phyloP scores from a whole-genome alignment of 2,888 invertebrate genomes.

The Ptychoptera albimana region DNA sequence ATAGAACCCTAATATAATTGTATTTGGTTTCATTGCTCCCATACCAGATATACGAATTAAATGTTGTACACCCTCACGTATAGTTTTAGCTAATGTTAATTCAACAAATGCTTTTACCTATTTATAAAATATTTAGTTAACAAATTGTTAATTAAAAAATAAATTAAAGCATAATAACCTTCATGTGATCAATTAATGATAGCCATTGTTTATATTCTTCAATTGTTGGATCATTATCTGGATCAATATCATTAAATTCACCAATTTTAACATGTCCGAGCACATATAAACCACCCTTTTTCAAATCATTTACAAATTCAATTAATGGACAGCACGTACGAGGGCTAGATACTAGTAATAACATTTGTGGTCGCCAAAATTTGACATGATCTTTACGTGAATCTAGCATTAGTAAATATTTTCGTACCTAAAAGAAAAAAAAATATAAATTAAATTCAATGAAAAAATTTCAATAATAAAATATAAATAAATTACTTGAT shows the following conservation, averaged over 20 bases:
- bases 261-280: slow-evolving; percentile 70
- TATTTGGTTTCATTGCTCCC: slow-evolving; percentile 99
- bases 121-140: too few relatives aligned
- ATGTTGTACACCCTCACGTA: slow-evolving; percentile 85
- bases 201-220: slow-evolving; percentile 82
- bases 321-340: slow-evolving; percentile 81
- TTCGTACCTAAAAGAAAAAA: slow-evolving; percentile 39
- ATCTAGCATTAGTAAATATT: slow-evolving; percentile 89
- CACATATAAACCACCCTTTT: slow-evolving; percentile 83
- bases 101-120: slow-evolving; percentile 93
- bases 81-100: slow-evolving; percentile 68
- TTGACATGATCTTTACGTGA: slow-evolving; percentile 96
- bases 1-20: slow-evolving; percentile 86
- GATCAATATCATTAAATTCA: slow-evolving; percentile 29
- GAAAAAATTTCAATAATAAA: slow-evolving; percentile 23
- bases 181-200: slow-evolving; percentile 84
- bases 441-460: slow-evolving; percentile 23
- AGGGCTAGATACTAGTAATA: slow-evolving; percentile 83
- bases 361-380: slow-evolving; percentile 96
- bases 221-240: slow-evolving; percentile 48
- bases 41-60: slow-evolving; percentile 81
- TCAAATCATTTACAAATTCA: slow-evolving; percentile 94
- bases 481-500: slow-evolving; percentile 45
- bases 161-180: slow-evolving; percentile 32
- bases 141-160: too few relatives aligned